Evolutionary conservation across 2,797 vertebrate species (phyloP).

Genomic region (Diplodus sargus): DNA sequence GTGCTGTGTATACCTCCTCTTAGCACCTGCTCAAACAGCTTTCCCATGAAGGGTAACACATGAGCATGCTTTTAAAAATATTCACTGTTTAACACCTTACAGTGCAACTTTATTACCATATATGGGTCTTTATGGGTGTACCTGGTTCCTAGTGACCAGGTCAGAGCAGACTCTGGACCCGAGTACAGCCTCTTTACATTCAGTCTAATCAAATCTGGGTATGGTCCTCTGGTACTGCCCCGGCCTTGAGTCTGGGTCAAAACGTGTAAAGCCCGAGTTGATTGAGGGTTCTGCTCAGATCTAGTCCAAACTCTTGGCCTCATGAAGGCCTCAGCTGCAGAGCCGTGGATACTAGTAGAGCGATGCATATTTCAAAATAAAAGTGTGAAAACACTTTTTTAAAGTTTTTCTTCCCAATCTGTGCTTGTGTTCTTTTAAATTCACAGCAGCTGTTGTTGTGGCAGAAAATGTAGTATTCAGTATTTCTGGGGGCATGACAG

Average conservation of each 20-base stretch:
- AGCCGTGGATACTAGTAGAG: not conserved
- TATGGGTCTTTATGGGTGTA: not conserved
- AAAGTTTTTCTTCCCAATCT: not conserved
- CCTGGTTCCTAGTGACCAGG: not conserved
- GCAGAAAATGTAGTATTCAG: not conserved
- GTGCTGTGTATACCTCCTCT: no score
- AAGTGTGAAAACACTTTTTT: conserved; percentile 1
- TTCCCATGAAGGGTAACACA: no score
- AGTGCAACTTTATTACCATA: not conserved
- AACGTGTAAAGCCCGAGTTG: not conserved
- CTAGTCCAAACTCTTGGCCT: not conserved
- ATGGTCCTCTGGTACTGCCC: not conserved
- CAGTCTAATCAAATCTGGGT: not conserved
- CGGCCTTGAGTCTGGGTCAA: not conserved
- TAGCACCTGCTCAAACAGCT: no score
- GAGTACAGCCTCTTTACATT: not conserved
- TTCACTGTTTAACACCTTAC: not conserved
- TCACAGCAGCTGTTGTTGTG: not conserved
- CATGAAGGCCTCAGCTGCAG: not conserved
- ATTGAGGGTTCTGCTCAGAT: not conserved
- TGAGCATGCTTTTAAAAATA: no score
- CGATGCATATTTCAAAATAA: not conserved
- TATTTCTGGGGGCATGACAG: not conserved
- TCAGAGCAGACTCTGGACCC: not conserved
- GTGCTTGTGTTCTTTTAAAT: not conserved